Base-by-base conservation (phyloP, 2,113 vertebrate genomes). In the Rostratula benghalensis region DNA sequence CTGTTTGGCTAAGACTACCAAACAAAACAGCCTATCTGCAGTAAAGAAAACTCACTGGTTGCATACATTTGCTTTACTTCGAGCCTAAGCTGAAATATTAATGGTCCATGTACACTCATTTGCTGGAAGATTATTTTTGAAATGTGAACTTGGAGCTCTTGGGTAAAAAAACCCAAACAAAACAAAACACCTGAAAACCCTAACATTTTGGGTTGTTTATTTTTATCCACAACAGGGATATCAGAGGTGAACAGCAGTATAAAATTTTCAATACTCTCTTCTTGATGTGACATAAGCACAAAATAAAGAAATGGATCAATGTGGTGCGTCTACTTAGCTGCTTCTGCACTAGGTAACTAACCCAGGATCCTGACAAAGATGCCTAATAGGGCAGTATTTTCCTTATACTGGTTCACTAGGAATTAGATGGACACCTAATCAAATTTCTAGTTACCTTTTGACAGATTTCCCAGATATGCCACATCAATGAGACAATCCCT, bases 381-480 rank as follows among this genome's bases (percentile, higher is more conserved):
- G 20, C 16, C 43, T 63, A 68, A 41, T 23, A 73, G 27, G 27
- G 45, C 37, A 88, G 1, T 53, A 56, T 15, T 91, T 89, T 94
- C 67, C 57, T 87, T 33, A 64, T 13, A n/a, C 11, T 45, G 20
- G 23, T 82, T 76, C 3, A 8, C 45, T 37, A 75, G 35, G 37
- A 89, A 61, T 79, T 79, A 79, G 53, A 45, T 25, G 65, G 43
- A 87, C 61, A 69, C 8, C 69, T 60, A 35, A 75, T 28, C 17
- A 91, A 56, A 87, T 93, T 87, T 89, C 83, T 71, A 71, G 48
- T 87, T 91, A 91, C 73, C 87, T 93, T 93, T 64, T 65, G 74
- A 94, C 3, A 91, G 53, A 76, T 75, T 89, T 94, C 84, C 69
- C 93, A 95, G 77, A 91, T 53, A 85, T 73, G 61, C 50, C 84